These are phyloP conservation scores for Eilema griseolum DNA, from an alignment of 2,888 invertebrate species.

Conservation along the genomic window DNA sequence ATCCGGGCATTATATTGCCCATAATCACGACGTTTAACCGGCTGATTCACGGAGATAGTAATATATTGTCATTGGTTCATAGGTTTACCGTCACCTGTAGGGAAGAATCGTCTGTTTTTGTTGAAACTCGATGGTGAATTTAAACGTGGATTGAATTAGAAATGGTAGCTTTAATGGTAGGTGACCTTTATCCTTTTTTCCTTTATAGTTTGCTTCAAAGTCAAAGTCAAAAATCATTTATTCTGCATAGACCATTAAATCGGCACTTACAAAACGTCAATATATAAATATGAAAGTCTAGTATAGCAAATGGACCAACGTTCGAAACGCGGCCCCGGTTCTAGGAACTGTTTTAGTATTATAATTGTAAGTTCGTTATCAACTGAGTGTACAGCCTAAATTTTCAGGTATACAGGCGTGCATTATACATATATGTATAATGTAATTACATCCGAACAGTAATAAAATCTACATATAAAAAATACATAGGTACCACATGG, in stretches of 20 bases:
- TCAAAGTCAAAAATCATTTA: too few species aligned
- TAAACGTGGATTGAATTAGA: neutral
- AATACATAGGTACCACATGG: neutral
- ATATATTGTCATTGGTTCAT: conserved; percentile 17
- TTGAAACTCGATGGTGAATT: neutral
- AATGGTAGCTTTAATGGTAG: too few species aligned
- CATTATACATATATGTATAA: neutral
- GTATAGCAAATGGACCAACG: too few species aligned
- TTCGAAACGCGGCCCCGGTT: too few species aligned
- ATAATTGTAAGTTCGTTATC: too few species aligned
- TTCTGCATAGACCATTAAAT: too few species aligned
- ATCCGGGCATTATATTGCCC: conserved; percentile 12
- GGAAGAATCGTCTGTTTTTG: conserved; percentile 4
- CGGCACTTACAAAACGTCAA: too few species aligned
- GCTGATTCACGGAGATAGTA: conserved; percentile 14
- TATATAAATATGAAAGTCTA: too few species aligned
- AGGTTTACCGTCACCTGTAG: neutral
- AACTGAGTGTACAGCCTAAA: neutral
- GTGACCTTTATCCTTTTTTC: too few species aligned
- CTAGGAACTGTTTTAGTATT: too few species aligned
- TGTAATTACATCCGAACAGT: neutral
- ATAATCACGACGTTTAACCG: conserved; percentile 13
- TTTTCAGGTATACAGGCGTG: neutral
- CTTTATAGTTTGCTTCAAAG: too few species aligned
- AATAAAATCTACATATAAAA: neutral